Conservation (phyloP, 2,888 invertebrate genomes). For the Pyrrhosoma nymphula region DNA sequence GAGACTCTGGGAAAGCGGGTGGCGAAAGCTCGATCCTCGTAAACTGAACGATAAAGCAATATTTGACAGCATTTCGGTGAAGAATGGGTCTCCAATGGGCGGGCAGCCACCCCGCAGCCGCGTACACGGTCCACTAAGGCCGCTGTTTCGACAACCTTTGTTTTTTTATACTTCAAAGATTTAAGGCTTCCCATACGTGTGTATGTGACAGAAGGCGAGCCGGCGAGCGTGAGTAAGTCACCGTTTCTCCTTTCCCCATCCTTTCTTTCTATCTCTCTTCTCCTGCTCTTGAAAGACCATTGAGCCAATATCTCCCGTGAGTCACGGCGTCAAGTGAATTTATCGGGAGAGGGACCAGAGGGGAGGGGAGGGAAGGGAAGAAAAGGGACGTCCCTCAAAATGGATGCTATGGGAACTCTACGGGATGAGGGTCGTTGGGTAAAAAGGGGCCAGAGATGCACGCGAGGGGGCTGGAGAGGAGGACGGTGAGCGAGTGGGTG, state of each 20-base stretch:
- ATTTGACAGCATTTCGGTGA: neutral
- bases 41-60: neutral
- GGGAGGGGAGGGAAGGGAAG: neutral
- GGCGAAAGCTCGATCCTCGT: neutral
- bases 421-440: neutral
- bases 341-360: neutral
- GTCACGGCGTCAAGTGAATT: conserved; percentile 11
- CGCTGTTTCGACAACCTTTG: neutral
- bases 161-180: neutral
- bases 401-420: neutral
- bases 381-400: neutral
- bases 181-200: neutral
- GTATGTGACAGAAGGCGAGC: neutral
- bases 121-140: neutral
- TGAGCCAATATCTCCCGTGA: conserved; percentile 45
- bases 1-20: neutral
- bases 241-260: neutral
- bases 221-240: neutral
- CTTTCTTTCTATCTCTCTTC: neutral
- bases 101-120: neutral
- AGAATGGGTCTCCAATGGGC: neutral
- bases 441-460: neutral
- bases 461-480: neutral
- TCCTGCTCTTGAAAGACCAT: neutral
- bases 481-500: neutral